Base-by-base conservation (phyloP, 2,888 invertebrate species). In the Ferdinandea cuprea region DNA sequence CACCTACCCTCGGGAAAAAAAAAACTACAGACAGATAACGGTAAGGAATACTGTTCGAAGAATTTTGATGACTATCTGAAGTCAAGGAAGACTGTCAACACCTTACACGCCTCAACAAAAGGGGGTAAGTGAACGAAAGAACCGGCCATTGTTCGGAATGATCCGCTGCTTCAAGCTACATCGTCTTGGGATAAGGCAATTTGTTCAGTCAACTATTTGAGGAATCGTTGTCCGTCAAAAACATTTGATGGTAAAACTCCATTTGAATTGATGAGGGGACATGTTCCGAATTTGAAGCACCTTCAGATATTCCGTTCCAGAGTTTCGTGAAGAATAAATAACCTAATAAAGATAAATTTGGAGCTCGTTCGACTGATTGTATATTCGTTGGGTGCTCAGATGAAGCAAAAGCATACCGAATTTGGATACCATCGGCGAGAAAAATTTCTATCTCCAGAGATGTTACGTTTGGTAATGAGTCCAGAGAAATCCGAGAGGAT, bases 181-280 rank as follows among this genome's bases (percentile, higher is more conserved):
- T 54, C 30, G 17, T 89, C 85, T 32, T 86, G 86, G 52, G 48
- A 56, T 21, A 77, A 81, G 3, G 79, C 74, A 13, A 40, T 63
- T 7, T 58, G 56, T 2, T 77, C 32, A 9, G 52, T 32, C 0
- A 52, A 54, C 11, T 54, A 54, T 21, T n/a, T 68, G 25, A 50
- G 48, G 15, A 48, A 37, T 32, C 44, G 32, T 48, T 37, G 35
- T 44, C 35, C 25, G 3, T 25, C 58, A 30, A n/a, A 15, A 17
- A 44, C 3, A 13, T 28, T 44, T 44, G 13, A 30, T 44, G 13
- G 44, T 9, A 42, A 8, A 28, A 25, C 59, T 9, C 44, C 44
- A 4, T 44, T 30, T 30, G 28, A 44, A 59, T 25, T 54, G 66
- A 50, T 46, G 35, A 54, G 15, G 17, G 54, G 54, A 8, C 32